phyloP scores from a whole-genome alignment of 2,888 invertebrate genomes.

The Synanthedon tipuliformis region DNA sequence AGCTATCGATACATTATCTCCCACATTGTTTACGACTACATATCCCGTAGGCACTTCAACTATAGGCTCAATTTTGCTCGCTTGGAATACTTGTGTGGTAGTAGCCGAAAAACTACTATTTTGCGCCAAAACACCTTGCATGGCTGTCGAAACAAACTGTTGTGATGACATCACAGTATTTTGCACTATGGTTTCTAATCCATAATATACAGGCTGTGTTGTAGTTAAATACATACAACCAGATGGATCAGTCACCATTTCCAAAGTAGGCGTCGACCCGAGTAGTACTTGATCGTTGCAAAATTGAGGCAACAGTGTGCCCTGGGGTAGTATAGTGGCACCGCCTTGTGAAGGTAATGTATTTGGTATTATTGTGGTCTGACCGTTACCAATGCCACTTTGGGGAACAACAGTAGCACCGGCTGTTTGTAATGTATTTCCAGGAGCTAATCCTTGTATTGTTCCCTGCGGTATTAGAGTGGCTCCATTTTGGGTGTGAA shows the following conservation, averaged over 20 bases:
- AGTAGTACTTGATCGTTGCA: slow-evolving; percentile 73
- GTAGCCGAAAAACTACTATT: slow-evolving; percentile 88
- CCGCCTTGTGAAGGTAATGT: slow-evolving; percentile 66
- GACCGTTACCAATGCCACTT: slow-evolving; percentile 61
- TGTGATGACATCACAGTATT: slow-evolving; percentile 92
- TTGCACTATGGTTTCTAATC: slow-evolving; percentile 87
- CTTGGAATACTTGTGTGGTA: slow-evolving; percentile 86
- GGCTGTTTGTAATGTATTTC: slow-evolving; percentile 47
- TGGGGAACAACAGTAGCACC: slow-evolving; percentile 58
- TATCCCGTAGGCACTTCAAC: slow-evolving; percentile 80
- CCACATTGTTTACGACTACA: slow-evolving; percentile 75
- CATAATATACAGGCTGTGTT: slow-evolving; percentile 84
- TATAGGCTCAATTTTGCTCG: slow-evolving; percentile 85
- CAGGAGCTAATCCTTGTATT: slow-evolving; percentile 49
- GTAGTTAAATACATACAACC: slow-evolving; percentile 72
- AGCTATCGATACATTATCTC: slow-evolving; percentile 49
- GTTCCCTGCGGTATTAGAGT: slow-evolving; percentile 73
- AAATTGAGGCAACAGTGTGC: slow-evolving; percentile 65
- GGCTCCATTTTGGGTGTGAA: slow-evolving; percentile 70
- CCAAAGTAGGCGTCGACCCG: slow-evolving; percentile 72
- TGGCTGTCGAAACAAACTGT: slow-evolving; percentile 84
- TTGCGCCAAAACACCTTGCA: slow-evolving; percentile 83
- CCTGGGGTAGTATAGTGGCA: slow-evolving; percentile 72
- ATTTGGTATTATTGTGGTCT: slow-evolving; percentile 61
- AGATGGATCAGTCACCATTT: slow-evolving; percentile 73